These are phyloP conservation scores for Siniperca undulata DNA, from an alignment of 2,797 vertebrate genomes.

Conservation along the genomic window DNA sequence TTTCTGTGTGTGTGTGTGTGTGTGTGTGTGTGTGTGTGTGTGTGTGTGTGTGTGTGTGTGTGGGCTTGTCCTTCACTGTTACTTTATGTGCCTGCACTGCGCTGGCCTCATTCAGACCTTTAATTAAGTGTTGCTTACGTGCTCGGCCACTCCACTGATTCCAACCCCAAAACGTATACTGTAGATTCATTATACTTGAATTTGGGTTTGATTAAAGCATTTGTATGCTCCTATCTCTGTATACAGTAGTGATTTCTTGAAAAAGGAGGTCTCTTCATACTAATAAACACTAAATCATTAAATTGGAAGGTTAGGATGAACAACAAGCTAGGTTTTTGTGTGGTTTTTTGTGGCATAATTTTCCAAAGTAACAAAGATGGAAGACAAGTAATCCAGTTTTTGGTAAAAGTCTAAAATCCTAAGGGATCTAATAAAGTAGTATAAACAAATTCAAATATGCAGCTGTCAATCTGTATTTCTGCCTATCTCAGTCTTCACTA, in stretches of 20 bases:
- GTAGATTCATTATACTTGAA: constrained; percentile 3
- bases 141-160: constrained; percentile 29
- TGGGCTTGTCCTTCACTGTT: constrained; percentile 13
- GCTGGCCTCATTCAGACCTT: constrained; percentile 23
- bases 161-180: constrained; percentile 2
- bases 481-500: background rate
- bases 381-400: constrained; percentile 7
- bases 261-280: background rate
- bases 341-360: background rate
- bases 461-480: constrained; percentile 3
- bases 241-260: background rate
- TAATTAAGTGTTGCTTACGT: constrained; percentile 16
- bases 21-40: constrained; percentile 1
- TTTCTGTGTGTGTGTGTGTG: background rate
- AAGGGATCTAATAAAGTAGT: background rate
- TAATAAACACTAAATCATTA: background rate
- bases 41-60: background rate
- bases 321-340: background rate
- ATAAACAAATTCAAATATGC: background rate
- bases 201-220: constrained; percentile 12
- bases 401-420: background rate
- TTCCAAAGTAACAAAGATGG: background rate
- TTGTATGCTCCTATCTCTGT: background rate
- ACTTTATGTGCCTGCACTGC: background rate
- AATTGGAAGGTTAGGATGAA: background rate